phyloP scores from a whole-genome alignment of 2,113 vertebrate species.

The Vulpes vulpes region DNA sequence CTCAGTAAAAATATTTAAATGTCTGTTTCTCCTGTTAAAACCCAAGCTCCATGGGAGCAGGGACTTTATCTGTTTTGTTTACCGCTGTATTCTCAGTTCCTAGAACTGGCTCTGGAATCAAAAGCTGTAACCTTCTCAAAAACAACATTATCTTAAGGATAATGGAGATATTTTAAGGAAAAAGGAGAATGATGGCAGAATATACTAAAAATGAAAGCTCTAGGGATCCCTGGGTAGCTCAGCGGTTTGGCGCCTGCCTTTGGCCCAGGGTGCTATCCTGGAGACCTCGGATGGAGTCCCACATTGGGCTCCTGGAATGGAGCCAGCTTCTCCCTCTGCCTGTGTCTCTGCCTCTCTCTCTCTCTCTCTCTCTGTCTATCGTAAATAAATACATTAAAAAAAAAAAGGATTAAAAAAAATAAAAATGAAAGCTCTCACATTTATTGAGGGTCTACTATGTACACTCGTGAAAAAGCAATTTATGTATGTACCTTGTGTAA shows the following conservation, averaged over 20 bases:
- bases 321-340: too few species aligned
- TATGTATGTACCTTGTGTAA: neutral
- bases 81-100: neutral
- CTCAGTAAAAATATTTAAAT: neutral
- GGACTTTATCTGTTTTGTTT: neutral
- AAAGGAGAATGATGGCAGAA: neutral
- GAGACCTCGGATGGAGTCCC: too few species aligned
- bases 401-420: too few species aligned
- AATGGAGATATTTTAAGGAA: neutral
- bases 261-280: too few species aligned
- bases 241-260: too few species aligned
- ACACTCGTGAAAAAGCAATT: neutral
- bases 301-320: too few species aligned
- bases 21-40: neutral
- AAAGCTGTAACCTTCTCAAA: neutral
- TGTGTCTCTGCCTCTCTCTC: too few species aligned
- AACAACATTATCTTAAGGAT: neutral
- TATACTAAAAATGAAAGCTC: neutral
- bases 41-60: neutral
- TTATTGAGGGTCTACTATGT: neutral
- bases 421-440: neutral
- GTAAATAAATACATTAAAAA: too few species aligned
- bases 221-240: neutral
- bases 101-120: neutral
- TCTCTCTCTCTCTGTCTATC: too few species aligned